These are phyloP conservation scores for Drosophila rufa DNA, from an alignment of 1,140 invertebrate genomes.

Conservation along the genomic window DNA sequence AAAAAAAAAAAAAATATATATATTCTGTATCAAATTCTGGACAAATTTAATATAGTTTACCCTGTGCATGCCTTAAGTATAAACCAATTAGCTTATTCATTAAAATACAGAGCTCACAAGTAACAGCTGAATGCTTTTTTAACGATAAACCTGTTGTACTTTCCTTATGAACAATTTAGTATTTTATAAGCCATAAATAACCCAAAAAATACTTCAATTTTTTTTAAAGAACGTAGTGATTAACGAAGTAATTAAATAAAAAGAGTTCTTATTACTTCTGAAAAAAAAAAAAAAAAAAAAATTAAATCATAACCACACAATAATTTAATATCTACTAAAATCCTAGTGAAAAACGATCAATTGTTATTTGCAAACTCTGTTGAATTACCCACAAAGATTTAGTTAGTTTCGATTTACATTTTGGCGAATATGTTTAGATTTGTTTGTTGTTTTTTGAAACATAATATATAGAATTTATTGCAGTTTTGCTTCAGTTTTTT, in stretches of 20 bases:
- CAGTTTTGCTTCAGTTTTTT: slow-evolving; percentile 57
- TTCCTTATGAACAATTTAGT: no score
- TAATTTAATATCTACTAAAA: background rate
- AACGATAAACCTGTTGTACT: no score
- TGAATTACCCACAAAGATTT: slow-evolving; percentile 37
- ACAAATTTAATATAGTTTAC: background rate
- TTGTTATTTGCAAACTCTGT: slow-evolving; percentile 4
- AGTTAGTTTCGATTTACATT: slow-evolving; percentile 48
- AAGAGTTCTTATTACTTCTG: no score
- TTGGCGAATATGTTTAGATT: slow-evolving; percentile 40
- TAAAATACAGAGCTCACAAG: background rate
- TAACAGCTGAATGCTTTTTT: background rate
- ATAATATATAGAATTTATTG: slow-evolving; percentile 70
- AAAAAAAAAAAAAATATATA: background rate
- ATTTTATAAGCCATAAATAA: no score
- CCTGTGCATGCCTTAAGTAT: slow-evolving; percentile 6
- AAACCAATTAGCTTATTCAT: background rate
- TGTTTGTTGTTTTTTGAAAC: slow-evolving; percentile 46
- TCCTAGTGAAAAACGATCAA: background rate
- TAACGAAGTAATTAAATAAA: no score
- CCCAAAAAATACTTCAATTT: no score
- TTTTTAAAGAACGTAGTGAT: no score
- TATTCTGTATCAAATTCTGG: background rate
- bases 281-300: no score
- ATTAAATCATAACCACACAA: background rate